Evolutionary conservation across 2,113 vertebrate species (phyloP).

Genomic region (Edolisoma coerulescens): DNA sequence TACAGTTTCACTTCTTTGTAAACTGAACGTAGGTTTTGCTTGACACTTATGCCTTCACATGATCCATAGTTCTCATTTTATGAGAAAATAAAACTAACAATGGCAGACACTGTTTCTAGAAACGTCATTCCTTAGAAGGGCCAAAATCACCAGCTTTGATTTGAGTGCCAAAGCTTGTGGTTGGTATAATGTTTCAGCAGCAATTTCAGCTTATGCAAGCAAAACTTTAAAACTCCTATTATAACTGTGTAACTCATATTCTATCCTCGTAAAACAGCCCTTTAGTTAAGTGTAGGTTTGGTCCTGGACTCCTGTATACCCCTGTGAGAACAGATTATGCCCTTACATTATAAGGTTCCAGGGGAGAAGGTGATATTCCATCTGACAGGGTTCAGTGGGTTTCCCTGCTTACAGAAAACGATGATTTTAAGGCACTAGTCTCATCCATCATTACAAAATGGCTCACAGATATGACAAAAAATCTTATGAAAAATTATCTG

Average conservation of each 20-base stretch:
- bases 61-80: background rate
- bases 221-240: background rate
- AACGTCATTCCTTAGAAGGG: background rate
- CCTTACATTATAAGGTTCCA: background rate
- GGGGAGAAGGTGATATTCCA: conserved; percentile 20
- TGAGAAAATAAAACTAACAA: background rate
- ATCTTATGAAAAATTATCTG: conserved; percentile 47
- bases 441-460: conserved; percentile 46
- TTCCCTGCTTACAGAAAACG: conserved; percentile 31
- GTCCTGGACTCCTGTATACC: background rate
- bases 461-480: conserved; percentile 37
- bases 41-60: background rate
- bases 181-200: background rate
- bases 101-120: background rate
- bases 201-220: background rate
- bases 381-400: conserved; percentile 44
- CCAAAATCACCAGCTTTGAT: background rate
- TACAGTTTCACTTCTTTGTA: background rate
- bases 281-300: background rate
- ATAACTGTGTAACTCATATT: background rate
- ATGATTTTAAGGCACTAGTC: conserved; percentile 32
- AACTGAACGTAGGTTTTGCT: background rate
- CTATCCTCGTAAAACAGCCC: background rate
- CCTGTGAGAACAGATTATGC: background rate
- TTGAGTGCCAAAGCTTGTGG: background rate